A percentile compares a stretch with the other conserved stretches of the same genome.
Evolutionary conservation across 92 coral and sea anemone species (phyloP).

Genomic region (Epizoanthus stellaris): DNA sequence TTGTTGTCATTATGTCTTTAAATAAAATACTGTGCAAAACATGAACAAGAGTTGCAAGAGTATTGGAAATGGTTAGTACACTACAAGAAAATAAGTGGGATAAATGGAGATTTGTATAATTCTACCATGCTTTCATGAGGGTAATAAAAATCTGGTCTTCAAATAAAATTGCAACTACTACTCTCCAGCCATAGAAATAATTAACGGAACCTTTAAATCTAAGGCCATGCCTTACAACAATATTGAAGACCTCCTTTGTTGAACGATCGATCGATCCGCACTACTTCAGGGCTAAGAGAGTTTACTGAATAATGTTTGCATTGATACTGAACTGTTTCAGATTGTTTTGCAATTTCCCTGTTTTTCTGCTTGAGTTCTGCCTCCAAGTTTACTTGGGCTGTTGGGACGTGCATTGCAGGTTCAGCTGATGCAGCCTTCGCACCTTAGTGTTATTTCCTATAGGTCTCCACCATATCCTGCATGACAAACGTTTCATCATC

Average conservation of each 20-base stretch:
- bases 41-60: constrained; percentile 31
- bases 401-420: background rate
- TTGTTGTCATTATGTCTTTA: constrained; percentile 36
- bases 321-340: constrained; percentile 6
- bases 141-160: constrained; percentile 39
- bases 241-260: constrained; percentile 44
- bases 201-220: constrained; percentile 43
- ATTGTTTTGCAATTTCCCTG: constrained; percentile 18
- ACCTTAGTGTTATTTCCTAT: background rate
- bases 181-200: constrained; percentile 36
- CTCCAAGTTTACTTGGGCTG: constrained; percentile 6
- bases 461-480: background rate
- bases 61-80: constrained; percentile 20
- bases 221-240: constrained; percentile 39
- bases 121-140: constrained; percentile 28
- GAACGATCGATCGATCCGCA: constrained; percentile 61
- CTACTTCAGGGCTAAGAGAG: constrained; percentile 20
- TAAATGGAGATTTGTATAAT: constrained; percentile 29
- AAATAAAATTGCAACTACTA: constrained; percentile 9
- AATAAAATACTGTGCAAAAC: constrained; percentile 45
- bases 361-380: constrained; percentile 32
- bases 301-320: constrained; percentile 33
- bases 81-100: constrained; percentile 7
- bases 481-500: background rate
- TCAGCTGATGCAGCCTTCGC: background rate